Conservation (phyloP, 2,113 vertebrate species). For the Trematocara stigmaticum region DNA sequence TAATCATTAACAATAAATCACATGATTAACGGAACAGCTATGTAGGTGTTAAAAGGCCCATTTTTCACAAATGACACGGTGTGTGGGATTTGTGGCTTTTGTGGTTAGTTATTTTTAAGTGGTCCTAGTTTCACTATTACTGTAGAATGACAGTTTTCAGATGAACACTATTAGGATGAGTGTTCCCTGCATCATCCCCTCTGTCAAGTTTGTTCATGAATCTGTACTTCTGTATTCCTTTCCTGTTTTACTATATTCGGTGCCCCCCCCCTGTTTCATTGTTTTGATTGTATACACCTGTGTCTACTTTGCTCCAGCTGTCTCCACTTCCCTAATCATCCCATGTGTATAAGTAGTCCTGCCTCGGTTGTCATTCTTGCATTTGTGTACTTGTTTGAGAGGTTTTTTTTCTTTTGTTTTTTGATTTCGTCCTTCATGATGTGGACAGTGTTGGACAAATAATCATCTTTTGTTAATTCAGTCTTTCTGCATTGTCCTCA, state of each 20-base stretch:
- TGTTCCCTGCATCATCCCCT: not conserved
- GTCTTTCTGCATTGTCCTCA: not conserved
- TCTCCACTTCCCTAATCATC: not conserved
- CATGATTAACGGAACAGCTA: not conserved
- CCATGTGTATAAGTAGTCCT: not conserved
- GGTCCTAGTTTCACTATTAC: not conserved
- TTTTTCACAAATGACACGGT: not conserved
- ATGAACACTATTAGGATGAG: not conserved
- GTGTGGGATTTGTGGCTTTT: not conserved
- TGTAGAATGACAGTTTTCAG: not conserved
- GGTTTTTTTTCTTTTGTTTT: not conserved
- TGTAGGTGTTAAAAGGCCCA: not conserved
- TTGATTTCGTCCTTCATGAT: not conserved
- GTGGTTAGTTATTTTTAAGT: not conserved
- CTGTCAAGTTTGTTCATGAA: not conserved
- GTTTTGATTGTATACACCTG: not conserved
- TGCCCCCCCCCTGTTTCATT: not conserved
- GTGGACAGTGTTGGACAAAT: not conserved
- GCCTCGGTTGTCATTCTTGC: accelerated
- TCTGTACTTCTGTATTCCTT: not conserved
- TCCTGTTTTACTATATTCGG: not conserved
- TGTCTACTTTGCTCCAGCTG: not conserved
- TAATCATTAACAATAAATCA: not conserved
- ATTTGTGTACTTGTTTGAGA: not conserved
- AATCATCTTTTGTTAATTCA: not conserved